Conservation (phyloP, 2,888 invertebrate genomes). For the Oxycera nigricornis region DNA sequence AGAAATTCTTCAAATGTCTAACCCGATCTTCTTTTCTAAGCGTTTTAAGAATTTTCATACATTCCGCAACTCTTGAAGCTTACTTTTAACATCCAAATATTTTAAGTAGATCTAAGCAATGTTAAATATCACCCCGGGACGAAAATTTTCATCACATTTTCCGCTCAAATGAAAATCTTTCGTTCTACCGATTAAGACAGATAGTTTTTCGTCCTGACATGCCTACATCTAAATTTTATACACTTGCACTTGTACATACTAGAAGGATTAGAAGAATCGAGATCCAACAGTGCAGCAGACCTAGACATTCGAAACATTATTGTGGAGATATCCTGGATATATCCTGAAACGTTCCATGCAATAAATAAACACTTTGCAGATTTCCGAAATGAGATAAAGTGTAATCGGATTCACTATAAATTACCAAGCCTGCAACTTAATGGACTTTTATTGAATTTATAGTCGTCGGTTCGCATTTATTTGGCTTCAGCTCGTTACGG, state of each 20-base stretch:
- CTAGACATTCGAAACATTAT: not conserved
- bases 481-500: too few species aligned
- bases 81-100: too few species aligned
- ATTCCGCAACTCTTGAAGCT: too few species aligned
- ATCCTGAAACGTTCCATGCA: not conserved
- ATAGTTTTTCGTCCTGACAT: not conserved
- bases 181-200: not conserved
- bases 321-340: not conserved
- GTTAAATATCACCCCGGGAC: slow-evolving; percentile 1
- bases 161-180: not conserved
- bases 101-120: too few species aligned
- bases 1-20: too few species aligned
- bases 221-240: not conserved
- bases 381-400: slow-evolving; percentile 29
- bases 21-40: too few species aligned
- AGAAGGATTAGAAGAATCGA: not conserved
- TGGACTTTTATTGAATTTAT: slow-evolving; percentile 30
- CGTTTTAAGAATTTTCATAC: too few species aligned
- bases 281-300: not conserved
- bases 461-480: not conserved
- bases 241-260: not conserved
- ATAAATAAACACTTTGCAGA: slow-evolving; percentile 34
- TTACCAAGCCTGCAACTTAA: slow-evolving; percentile 27
- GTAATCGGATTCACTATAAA: slow-evolving; percentile 35
- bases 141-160: not conserved